Conservation (phyloP, 2,113 vertebrate genomes). For the Anguilla japonica region DNA sequence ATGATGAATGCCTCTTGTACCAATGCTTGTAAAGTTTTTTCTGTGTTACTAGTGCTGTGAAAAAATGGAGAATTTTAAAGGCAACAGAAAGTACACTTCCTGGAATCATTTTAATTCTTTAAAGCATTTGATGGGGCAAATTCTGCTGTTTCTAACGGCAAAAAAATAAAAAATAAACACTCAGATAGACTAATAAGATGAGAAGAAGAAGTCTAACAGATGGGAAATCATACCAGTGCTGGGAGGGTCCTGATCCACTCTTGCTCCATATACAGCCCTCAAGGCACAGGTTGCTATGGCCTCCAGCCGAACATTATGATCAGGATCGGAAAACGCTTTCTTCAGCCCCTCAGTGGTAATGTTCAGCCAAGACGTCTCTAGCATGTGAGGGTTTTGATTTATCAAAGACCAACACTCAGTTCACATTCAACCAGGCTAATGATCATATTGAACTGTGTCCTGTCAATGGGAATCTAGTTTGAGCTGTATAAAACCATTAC, state of each 20-base stretch:
- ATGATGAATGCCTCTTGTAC: too few species aligned
- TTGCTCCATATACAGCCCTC: slow-evolving; percentile 51
- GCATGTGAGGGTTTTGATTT: neutral
- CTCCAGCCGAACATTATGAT: slow-evolving; percentile 54
- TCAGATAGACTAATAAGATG: neutral
- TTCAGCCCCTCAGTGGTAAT: slow-evolving; percentile 62
- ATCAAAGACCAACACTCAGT: neutral
- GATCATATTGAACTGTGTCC: neutral
- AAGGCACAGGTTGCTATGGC: slow-evolving; percentile 67
- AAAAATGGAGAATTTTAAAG: too few species aligned
- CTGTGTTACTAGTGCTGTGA: too few species aligned
- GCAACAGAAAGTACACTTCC: too few species aligned
- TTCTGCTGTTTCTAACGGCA: neutral
- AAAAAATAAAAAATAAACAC: neutral
- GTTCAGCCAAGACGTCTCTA: slow-evolving; percentile 64
- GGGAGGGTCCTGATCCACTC: neutral
- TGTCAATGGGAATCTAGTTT: too few species aligned
- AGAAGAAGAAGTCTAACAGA: neutral
- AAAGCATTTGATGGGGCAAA: too few species aligned
- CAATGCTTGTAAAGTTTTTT: too few species aligned
- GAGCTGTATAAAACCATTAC: too few species aligned
- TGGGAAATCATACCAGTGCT: slow-evolving; percentile 19
- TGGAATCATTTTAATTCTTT: neutral
- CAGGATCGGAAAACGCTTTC: slow-evolving; percentile 48
- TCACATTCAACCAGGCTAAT: neutral